A percentile compares a stretch with the other conserved stretches of the same genome.
These are phyloP conservation scores for Lophura nycthemera DNA, from an alignment of 2,113 vertebrate genomes.

Conservation along the genomic window DNA sequence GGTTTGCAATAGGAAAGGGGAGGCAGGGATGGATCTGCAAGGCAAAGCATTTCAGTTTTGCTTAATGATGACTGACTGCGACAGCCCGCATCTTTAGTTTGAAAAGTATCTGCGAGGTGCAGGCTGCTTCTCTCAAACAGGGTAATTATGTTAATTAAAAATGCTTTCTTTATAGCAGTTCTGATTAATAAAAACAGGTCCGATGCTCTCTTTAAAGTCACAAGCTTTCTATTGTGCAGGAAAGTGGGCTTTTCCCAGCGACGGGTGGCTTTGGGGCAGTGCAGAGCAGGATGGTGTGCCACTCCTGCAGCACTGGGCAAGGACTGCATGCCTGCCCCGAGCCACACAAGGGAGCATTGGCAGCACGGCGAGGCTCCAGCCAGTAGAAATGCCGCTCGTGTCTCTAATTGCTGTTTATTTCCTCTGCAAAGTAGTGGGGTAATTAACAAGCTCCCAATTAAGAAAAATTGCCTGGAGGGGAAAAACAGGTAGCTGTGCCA, in stretches of 20 bases:
- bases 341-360: background rate
- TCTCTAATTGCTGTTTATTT: constrained; percentile 78
- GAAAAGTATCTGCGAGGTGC: constrained; percentile 73
- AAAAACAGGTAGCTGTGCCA: constrained; percentile 23
- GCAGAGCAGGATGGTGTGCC: constrained; percentile 60
- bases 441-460: constrained; percentile 76
- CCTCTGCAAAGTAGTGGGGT: constrained; percentile 64
- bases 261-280: constrained; percentile 63
- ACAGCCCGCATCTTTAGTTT: constrained; percentile 72
- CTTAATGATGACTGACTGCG: constrained; percentile 75
- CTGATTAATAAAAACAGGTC: constrained; percentile 82
- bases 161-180: constrained; percentile 79
- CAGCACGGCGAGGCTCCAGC: constrained; percentile 38
- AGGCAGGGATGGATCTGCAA: background rate
- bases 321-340: background rate
- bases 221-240: constrained; percentile 75
- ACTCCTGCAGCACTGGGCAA: constrained; percentile 19
- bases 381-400: constrained; percentile 63
- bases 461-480: constrained; percentile 15
- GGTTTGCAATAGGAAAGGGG: background rate
- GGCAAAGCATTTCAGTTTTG: constrained; percentile 37
- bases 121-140: constrained; percentile 70
- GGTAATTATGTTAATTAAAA: constrained; percentile 84
- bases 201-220: constrained; percentile 74
- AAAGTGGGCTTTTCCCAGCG: constrained; percentile 70